These are phyloP conservation scores for Clarias pachynema DNA, from an alignment of 2,797 vertebrate species.

Conservation along the genomic window DNA sequence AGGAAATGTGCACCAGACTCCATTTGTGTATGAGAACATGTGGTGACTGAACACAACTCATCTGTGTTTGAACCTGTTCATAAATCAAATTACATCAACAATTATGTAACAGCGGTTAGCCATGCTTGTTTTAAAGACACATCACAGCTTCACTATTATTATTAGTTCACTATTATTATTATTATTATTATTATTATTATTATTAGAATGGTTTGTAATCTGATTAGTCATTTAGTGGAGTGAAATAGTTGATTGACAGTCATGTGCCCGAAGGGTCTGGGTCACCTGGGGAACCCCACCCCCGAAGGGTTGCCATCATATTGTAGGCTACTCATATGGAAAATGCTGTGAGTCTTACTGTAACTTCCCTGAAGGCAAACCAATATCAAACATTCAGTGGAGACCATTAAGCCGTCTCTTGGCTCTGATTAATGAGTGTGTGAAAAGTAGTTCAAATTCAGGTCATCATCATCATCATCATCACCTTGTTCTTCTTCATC, in stretches of 20 bases:
- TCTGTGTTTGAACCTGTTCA: constrained; percentile 15
- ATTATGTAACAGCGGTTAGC: neutral
- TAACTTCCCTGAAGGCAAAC: neutral
- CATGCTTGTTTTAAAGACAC: neutral
- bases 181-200: constrained; percentile 3
- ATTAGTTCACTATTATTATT: constrained; percentile 3
- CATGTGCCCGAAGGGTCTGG: neutral
- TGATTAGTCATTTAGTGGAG: neutral
- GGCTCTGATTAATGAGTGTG: neutral
- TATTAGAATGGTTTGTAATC: constrained; percentile 2
- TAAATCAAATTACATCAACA: constrained; percentile 22
- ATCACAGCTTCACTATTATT: neutral
- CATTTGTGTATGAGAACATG: constrained; percentile 40
- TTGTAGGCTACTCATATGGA: neutral
- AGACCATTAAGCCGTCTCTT: neutral
- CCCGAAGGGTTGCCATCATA: neutral
- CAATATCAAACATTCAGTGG: neutral
- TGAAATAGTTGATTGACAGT: constrained; percentile 3
- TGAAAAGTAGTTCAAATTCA: neutral
- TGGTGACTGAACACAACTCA: constrained; percentile 32
- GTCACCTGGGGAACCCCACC: neutral
- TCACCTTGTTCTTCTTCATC: neutral
- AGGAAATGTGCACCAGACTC: constrained; percentile 32
- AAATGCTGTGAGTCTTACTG: neutral
- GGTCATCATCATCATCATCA: neutral